phyloP scores from a whole-genome alignment of 2,113 vertebrate species.

The Microcebus ravelobensis region DNA sequence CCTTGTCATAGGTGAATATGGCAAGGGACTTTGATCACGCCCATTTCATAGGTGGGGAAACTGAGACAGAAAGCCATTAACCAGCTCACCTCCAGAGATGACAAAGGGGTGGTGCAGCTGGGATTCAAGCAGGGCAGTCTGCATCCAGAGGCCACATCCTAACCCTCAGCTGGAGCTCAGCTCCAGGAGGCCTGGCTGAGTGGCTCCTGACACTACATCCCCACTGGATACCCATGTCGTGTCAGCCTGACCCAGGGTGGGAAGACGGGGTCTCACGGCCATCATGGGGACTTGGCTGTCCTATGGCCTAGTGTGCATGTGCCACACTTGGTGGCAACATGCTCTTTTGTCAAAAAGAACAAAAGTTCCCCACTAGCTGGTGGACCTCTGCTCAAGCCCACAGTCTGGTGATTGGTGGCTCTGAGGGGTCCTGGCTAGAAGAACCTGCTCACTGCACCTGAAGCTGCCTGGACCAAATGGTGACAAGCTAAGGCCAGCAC shows the following conservation, averaged over 20 bases:
- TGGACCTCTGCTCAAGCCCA: neutral
- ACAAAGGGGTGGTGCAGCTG: neutral
- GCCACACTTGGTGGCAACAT: neutral
- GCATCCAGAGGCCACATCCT: neutral
- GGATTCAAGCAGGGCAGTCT: neutral
- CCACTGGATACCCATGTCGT: neutral
- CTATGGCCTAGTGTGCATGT: neutral
- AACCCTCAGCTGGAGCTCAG: too few relatives aligned
- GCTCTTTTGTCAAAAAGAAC: neutral
- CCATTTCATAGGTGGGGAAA: neutral
- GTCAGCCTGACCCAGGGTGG: neutral
- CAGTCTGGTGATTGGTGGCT: neutral
- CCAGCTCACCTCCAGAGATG: neutral
- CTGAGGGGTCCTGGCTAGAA: neutral
- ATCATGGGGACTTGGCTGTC: neutral
- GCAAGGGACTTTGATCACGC: neutral
- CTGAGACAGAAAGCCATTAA: neutral
- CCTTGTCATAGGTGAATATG: rapidly evolving
- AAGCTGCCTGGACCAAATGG: neutral
- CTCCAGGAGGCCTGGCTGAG: neutral
- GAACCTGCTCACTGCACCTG: neutral
- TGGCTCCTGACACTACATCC: neutral
- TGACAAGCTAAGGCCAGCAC: neutral
- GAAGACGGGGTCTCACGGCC: neutral
- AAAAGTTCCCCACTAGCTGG: neutral